These are phyloP conservation scores for Spinibarbus caldwelli DNA, from an alignment of 2,797 vertebrate genomes.

Conservation along the genomic window DNA sequence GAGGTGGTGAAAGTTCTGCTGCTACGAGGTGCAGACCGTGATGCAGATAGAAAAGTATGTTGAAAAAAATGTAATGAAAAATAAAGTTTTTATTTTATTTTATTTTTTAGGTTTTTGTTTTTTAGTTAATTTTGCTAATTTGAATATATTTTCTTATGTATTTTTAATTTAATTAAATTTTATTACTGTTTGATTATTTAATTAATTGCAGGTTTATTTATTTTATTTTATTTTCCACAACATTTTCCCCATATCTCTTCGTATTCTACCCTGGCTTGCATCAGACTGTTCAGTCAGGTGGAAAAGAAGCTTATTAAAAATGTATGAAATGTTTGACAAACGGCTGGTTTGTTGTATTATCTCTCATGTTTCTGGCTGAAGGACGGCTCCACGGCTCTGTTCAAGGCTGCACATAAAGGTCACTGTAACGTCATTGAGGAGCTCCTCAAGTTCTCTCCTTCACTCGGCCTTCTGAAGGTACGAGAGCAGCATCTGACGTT, in stretches of 20 bases:
- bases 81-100: no score
- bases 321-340: slow-evolving; percentile 20
- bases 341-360: not conserved
- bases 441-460: slow-evolving; percentile 93
- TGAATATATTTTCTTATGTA: no score
- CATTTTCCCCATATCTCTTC: not conserved
- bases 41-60: slow-evolving; percentile 85
- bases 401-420: slow-evolving; percentile 96
- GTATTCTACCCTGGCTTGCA: not conserved
- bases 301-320: slow-evolving; percentile 6
- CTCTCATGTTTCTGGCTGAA: slow-evolving; percentile 64
- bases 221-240: not conserved
- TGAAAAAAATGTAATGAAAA: no score
- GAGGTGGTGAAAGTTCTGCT: slow-evolving; percentile 93
- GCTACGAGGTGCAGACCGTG: slow-evolving; percentile 90
- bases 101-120: no score
- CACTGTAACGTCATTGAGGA: slow-evolving; percentile 90
- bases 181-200: no score
- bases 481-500: not conserved
- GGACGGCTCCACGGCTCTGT: slow-evolving; percentile 94
- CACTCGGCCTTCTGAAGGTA: slow-evolving; percentile 93
- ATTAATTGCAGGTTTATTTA: no score
- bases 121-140: no score
- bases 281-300: not conserved
- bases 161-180: no score